Evolutionary conservation across 2,888 invertebrate genomes (phyloP).

Genomic region (Cyaniris semiargus): DNA sequence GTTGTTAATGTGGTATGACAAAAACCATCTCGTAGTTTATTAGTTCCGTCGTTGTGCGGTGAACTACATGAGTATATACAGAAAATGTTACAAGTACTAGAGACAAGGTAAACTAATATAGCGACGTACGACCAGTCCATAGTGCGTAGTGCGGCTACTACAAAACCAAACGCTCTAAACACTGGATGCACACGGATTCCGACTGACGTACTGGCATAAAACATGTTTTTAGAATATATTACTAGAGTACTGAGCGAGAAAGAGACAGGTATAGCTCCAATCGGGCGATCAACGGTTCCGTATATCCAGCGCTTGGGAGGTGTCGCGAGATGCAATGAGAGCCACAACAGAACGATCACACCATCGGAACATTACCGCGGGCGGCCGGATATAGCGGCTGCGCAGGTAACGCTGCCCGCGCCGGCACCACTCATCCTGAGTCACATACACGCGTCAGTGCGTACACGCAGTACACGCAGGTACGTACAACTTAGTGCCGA

Average conservation of each 20-base stretch:
- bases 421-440: constrained; percentile 60
- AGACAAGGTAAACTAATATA: constrained; percentile 14
- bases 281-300: not conserved
- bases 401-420: constrained; percentile 67
- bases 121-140: constrained; percentile 12
- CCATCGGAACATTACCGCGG: constrained; percentile 78
- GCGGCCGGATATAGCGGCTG: constrained; percentile 77
- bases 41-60: constrained; percentile 31
- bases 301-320: constrained; percentile 11
- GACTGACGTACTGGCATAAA: not conserved
- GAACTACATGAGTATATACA: constrained; percentile 34
- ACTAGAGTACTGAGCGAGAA: not conserved
- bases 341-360: constrained; percentile 53
- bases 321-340: constrained; percentile 34
- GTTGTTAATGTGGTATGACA: constrained; percentile 34
- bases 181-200: constrained; percentile 7
- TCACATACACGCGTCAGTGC: constrained; percentile 28
- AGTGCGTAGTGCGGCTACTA: constrained; percentile 23
- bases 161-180: not conserved
- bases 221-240: not conserved
- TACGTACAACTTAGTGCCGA: no score
- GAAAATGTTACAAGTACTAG: constrained; percentile 26
- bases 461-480: constrained; percentile 1
- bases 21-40: constrained; percentile 28
- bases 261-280: not conserved